Evolutionary conservation across 2,888 invertebrate species (phyloP).

Genomic region (Athalia rosae): DNA sequence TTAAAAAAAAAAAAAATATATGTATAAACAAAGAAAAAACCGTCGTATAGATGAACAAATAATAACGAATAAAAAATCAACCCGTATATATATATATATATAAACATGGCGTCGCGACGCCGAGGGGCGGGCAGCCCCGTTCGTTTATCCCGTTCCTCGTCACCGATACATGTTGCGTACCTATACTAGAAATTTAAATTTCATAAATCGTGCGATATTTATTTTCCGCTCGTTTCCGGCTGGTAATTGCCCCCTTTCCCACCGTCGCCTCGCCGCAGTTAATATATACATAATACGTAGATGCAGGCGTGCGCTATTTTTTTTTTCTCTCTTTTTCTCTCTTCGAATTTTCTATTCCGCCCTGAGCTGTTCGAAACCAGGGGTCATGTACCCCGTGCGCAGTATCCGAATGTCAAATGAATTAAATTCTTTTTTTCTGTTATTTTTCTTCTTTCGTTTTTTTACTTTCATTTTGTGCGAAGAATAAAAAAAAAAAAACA

Average conservation of each 20-base stretch:
- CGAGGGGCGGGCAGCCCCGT: conserved; percentile 25
- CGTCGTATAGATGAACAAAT: too few species aligned
- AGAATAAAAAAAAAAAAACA: conserved; percentile 12
- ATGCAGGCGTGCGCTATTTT: neutral
- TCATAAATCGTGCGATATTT: conserved; percentile 8
- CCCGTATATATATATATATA: conserved; percentile 26
- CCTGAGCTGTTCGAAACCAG: too few species aligned
- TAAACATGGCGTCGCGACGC: conserved; percentile 31
- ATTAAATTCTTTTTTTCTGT: neutral
- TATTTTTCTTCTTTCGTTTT: neutral
- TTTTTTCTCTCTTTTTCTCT: neutral
- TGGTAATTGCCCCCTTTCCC: neutral
- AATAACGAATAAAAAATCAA: too few species aligned
- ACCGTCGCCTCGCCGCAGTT: neutral
- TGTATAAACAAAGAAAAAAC: too few species aligned
- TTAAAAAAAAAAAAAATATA: too few species aligned
- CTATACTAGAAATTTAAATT: neutral
- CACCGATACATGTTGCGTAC: neutral
- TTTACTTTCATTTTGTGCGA: neutral
- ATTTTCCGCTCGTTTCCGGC: neutral
- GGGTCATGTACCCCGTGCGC: too few species aligned
- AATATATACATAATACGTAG: neutral
- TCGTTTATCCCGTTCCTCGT: neutral
- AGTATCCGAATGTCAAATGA: too few species aligned
- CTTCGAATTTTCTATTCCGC: neutral